Conservation (phyloP, 1,140 invertebrate genomes). For the Apis laboriosa region DNA sequence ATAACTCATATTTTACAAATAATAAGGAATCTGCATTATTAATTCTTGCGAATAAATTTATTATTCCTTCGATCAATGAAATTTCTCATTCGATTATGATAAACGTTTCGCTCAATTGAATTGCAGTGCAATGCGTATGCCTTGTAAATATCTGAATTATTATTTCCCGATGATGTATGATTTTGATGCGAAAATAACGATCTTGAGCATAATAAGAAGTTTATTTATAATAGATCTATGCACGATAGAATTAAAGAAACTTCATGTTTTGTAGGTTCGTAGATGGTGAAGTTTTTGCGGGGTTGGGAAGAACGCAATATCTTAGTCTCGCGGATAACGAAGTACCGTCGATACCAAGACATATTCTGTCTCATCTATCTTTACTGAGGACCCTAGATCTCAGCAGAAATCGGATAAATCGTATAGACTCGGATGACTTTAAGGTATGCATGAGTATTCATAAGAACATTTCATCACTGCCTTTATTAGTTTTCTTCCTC, state of each 20-base stretch:
- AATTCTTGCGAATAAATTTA: too few species aligned
- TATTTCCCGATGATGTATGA: too few species aligned
- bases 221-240: background rate
- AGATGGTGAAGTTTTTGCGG: slow-evolving; percentile 86
- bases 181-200: background rate
- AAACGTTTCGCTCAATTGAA: background rate
- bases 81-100: background rate
- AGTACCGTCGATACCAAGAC: slow-evolving; percentile 85
- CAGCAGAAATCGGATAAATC: slow-evolving; percentile 85
- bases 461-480: slow-evolving; percentile 24
- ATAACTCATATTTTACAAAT: background rate
- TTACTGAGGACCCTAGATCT: slow-evolving; percentile 87
- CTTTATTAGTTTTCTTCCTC: background rate
- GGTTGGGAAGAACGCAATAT: slow-evolving; percentile 85
- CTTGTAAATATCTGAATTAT: background rate
- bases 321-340: slow-evolving; percentile 89
- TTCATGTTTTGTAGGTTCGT: slow-evolving; percentile 82
- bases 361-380: slow-evolving; percentile 86
- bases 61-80: background rate
- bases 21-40: background rate
- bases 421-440: slow-evolving; percentile 84
- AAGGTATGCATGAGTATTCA: slow-evolving; percentile 77
- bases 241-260: slow-evolving; percentile 9
- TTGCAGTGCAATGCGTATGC: background rate
- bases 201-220: background rate